Conservation (phyloP, 2,888 invertebrate species). For the Ichneumoninae sp. region DNA sequence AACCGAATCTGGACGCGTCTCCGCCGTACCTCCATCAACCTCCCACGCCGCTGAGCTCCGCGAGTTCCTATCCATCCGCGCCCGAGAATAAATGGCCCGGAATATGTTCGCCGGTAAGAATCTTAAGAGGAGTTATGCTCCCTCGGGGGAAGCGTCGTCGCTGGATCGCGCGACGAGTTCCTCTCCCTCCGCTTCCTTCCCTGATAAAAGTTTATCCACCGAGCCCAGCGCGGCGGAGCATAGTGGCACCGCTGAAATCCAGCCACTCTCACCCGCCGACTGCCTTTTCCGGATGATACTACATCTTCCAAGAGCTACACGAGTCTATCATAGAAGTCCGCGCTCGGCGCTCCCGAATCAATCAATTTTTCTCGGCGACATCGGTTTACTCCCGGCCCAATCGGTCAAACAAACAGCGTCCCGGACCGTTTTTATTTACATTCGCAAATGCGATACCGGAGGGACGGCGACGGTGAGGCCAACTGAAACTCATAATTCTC, state of each 20-base stretch:
- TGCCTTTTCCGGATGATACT: constrained; percentile 20
- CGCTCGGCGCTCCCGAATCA: constrained; percentile 17
- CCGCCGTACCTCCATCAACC: constrained; percentile 25
- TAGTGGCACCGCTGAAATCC: constrained; percentile 37
- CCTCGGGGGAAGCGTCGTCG: constrained; percentile 58
- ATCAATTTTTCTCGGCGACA: neutral
- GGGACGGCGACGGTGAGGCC: neutral
- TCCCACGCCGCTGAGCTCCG: constrained; percentile 20
- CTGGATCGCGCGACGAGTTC: constrained; percentile 68
- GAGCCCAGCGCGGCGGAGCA: constrained; percentile 21
- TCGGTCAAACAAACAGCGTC: neutral
- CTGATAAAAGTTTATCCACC: constrained; percentile 55
- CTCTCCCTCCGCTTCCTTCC: constrained; percentile 33
- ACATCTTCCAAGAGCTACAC: constrained; percentile 8
- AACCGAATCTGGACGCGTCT: constrained; percentile 53
- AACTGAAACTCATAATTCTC: neutral
- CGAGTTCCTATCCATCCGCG: constrained; percentile 61
- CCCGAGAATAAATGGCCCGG: constrained; percentile 61
- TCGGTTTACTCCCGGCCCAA: neutral
- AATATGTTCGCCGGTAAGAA: constrained; percentile 62
- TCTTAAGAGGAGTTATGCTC: constrained; percentile 67
- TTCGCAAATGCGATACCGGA: neutral
- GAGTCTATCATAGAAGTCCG: constrained; percentile 20
- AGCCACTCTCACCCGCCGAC: constrained; percentile 13
- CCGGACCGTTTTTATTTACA: neutral